Evolutionary conservation across 92 coral and sea anemone species (phyloP), one percentile per base, ranked within the genome.

Genomic region (Pocillopora grandis): DNA sequence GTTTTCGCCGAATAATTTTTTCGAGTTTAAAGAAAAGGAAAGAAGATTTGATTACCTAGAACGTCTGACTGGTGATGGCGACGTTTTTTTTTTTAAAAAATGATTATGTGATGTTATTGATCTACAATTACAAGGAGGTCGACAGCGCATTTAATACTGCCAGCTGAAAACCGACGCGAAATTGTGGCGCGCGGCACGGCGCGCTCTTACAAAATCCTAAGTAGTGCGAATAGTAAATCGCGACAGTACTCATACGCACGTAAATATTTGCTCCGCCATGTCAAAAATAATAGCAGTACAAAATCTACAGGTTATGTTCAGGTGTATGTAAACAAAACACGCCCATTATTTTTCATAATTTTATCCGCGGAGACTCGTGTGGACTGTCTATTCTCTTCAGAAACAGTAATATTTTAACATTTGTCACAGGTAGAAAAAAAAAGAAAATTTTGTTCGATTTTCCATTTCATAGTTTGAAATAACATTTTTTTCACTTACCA

Each of bases 121-220:
- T 58, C 75, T 12, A 3, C 20, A 15, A 69, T 58, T 15, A 58
- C 85, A 70, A 58, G 36, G 0, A 70, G 77, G 71, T 81, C 77
- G 77, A 42, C 52, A 42, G 52, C 60, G 68, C 10, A 76, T 27
- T 42, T 52, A 71, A 76, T 81, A 70, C 77, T 77, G 76, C 76
- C 66, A 62, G 21, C 67, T 67, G 58, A 68, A 57, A 5, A 75
- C 14, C 73, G 73, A 69, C 73, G 62, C 79, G 62, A 80, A 80
- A 56, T 57, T 70, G n/a, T 57, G 70, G 63, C 85, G 69, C 85
- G 85, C 85, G 77, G 66, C 66, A 57, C 81, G 31, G 76, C 85
- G 76, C 66, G 70, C 75, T 49, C 77, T 35, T 37, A 36, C 9
- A 60, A 27, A 76, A 70, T 49, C 63, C 37, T 20, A 81, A 78